Base-by-base conservation (phyloP, 1,140 invertebrate genomes). In the Babylonia areolata region DNA sequence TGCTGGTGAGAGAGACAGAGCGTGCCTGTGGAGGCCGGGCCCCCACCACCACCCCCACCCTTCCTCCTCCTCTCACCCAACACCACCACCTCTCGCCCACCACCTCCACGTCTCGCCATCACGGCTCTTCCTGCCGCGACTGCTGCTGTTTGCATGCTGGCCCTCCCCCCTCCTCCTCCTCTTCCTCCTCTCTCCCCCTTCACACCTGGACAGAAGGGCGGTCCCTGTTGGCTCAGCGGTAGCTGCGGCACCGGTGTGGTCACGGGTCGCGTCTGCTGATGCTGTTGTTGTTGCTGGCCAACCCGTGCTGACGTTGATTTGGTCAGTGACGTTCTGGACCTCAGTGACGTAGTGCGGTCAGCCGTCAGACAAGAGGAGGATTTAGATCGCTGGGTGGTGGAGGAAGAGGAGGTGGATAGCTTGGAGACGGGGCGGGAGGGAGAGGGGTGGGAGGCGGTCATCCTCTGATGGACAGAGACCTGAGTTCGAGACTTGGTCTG, bases 1-100 rank as follows among this genome's bases (percentile, higher is more conserved):
- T 82, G 81, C 81, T 82, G 81, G 15, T 82, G 64, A 39, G 82
- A 84, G n/a, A 84, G 82, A 75, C 82, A 40, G 6, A 69, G 64
- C 35, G 82, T 31, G 23, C 40, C 82, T 35, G 82, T 73, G 69
- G 69, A 15, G 54, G 82, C 28, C 17, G 82, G n/a, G 35, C 54
- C 37, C 64, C 39, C 37, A 75, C 23, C 81, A 51, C 81, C 40
- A 11, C 17, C 9, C 17, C 51, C 81, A 33, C 64, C 69, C 39
- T 28, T 33, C 69, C 5, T 31, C 58, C 54, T 23, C 80, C 80
- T 35, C 58, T 35, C 33, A n/a, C 81, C 37, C 54, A n/a, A n/a
- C 31, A 33, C 33, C 11, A 17, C 73, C 20, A n/a, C 80, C 46
- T 81, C 46, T n/a, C 80, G 58, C 58, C 6, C n/a, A n/a, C n/a